Percentiles rank a stretch among this genome's conserved stretches.
phyloP scores from a whole-genome alignment of 2,797 vertebrate species.

The Morelia viridis region DNA sequence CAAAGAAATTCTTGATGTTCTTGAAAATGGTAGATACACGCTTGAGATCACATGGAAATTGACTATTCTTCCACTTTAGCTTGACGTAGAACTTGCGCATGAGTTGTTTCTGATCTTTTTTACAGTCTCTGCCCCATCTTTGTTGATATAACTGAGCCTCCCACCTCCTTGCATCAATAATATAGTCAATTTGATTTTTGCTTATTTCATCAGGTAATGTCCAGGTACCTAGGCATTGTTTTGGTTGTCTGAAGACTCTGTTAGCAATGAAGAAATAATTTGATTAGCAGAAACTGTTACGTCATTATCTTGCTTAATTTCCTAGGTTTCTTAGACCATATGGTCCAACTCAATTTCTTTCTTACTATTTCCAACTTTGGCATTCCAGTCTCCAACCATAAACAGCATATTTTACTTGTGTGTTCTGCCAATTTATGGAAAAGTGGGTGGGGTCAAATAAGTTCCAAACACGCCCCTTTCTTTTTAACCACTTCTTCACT shows the following conservation, averaged over 20 bases:
- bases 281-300: neutral
- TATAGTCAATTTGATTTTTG: neutral
- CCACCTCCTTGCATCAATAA: neutral
- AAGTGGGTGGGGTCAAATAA: neutral
- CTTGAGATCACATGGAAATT: neutral
- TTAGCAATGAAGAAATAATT: neutral
- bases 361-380: neutral
- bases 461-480: neutral
- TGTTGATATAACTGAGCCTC: neutral
- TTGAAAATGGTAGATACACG: neutral
- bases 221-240: neutral
- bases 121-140: neutral
- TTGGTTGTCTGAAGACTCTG: neutral
- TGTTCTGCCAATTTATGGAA: neutral
- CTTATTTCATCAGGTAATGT: neutral
- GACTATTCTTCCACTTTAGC: too few species aligned
- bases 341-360: neutral
- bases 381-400: neutral
- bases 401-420: neutral
- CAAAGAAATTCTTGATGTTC: neutral
- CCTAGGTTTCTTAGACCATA: neutral
- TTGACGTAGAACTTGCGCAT: neutral
- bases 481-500: neutral
- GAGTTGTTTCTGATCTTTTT: neutral
- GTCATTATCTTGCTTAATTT: neutral